Evolutionary conservation across 2,113 vertebrate genomes (phyloP), one percentile per base, ranked within the genome.

Genomic region (Myotis davidii): DNA sequence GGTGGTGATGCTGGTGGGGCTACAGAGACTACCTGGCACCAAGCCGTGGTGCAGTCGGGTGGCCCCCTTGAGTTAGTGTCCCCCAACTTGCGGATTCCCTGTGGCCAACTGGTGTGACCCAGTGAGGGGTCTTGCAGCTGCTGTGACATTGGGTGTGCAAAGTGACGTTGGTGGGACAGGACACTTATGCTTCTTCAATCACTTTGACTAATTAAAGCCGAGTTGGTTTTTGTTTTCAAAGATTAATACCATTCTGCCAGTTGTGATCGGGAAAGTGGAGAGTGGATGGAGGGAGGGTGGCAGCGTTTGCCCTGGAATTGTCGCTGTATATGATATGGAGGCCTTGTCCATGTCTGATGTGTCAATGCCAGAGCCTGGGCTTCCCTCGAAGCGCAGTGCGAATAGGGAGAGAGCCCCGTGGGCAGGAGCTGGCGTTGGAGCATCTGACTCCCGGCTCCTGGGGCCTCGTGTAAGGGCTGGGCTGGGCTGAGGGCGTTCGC

Each of bases 241-340:
- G 48, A n/a, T 13, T 8, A 20, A 52, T 74, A 37, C 8, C 25
- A 0, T 16, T 32, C 61, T 87, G 42, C 32, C 54, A 23, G 2
- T 86, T 92, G 96, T 96, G 86, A 91, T 85, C 95, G 92, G 96
- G 61, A 61, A 48, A 81, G 45, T 9, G 73, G 32, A 27, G 20
- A 20, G 27, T 14, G 18, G 76, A 45, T 34, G 25, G 9, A 56
- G 54, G 61, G 73, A 20, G 32, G 7, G 5, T 16, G 65, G 65
- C 42, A 6, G 27, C 0, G 0, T n/a, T 76, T 54, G 69, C 34
- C 25, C 0, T 54, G 54, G 73, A 64, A 69, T 9, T 16, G 59
- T 76, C 5, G 6, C 20, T 3, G 3, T 32, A 1, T 37, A 0
- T 52, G 81, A n/a, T 21, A 13, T 2, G 2, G 37, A 2, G 17